Conservation (phyloP, 2,888 invertebrate genomes). For the Drosophila antonietae region DNA sequence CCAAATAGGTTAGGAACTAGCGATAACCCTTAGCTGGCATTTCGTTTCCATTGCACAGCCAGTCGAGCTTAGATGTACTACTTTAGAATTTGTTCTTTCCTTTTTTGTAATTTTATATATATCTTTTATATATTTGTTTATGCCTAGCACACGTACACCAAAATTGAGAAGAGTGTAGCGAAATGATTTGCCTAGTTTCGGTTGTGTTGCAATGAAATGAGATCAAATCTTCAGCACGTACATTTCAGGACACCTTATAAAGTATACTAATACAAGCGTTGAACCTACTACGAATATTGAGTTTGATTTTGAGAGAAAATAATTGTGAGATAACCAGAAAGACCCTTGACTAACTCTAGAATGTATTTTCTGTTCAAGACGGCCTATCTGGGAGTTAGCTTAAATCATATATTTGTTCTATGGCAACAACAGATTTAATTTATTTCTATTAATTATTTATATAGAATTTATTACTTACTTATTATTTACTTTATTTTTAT, state of each 20-base stretch:
- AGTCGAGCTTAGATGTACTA: background rate
- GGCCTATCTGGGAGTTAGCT: no score
- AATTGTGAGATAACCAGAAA: background rate
- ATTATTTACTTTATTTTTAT: no score
- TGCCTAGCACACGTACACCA: background rate
- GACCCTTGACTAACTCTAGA: no score
- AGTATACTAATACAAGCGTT: background rate
- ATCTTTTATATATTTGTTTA: background rate
- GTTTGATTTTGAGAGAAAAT: background rate
- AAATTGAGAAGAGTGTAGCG: background rate
- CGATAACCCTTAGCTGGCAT: background rate
- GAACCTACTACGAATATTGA: background rate
- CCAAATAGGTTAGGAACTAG: background rate
- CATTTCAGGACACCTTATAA: background rate
- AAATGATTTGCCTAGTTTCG: background rate
- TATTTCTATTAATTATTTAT: no score
- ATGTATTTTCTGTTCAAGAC: no score
- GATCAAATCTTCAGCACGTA: background rate
- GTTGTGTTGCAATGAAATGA: background rate
- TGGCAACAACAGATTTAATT: no score
- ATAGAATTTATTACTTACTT: no score
- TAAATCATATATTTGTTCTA: no score
- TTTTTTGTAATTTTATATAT: background rate
- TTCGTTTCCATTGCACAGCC: background rate
- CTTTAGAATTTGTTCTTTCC: background rate